Evolutionary conservation across 2,113 vertebrate genomes (phyloP).

Genomic region (Melospiza melodia): DNA sequence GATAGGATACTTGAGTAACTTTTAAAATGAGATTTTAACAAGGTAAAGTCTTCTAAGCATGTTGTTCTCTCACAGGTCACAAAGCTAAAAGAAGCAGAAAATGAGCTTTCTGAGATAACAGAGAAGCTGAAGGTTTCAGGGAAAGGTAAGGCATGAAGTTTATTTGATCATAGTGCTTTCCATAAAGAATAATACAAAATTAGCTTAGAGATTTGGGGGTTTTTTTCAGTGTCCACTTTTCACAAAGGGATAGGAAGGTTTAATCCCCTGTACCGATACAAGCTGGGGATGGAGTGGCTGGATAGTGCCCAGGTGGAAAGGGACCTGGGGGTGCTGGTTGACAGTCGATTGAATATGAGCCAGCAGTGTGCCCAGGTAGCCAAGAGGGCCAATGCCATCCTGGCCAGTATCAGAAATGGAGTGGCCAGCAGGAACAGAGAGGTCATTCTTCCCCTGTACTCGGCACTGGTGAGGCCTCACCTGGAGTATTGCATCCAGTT

Average conservation of each 20-base stretch:
- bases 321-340: too few species aligned
- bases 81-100: conserved; percentile 89
- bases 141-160: conserved; percentile 77
- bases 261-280: too few species aligned
- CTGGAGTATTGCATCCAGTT: too few species aligned
- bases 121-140: conserved; percentile 81
- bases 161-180: background rate
- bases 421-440: too few species aligned
- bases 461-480: too few species aligned
- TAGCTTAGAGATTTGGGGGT: background rate
- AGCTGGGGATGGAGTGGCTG: too few species aligned
- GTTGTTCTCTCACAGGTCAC: conserved; percentile 73
- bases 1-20: background rate
- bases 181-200: background rate
- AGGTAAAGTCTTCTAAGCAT: background rate
- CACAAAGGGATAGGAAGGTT: background rate
- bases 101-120: conserved; percentile 85
- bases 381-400: too few species aligned
- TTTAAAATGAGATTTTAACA: background rate
- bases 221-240: background rate
- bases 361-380: too few species aligned
- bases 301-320: too few species aligned
- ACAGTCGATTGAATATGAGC: too few species aligned
- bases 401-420: too few species aligned
- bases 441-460: too few species aligned